Conservation (phyloP, 2,797 vertebrate genomes). For the Cichlasoma orientale region DNA sequence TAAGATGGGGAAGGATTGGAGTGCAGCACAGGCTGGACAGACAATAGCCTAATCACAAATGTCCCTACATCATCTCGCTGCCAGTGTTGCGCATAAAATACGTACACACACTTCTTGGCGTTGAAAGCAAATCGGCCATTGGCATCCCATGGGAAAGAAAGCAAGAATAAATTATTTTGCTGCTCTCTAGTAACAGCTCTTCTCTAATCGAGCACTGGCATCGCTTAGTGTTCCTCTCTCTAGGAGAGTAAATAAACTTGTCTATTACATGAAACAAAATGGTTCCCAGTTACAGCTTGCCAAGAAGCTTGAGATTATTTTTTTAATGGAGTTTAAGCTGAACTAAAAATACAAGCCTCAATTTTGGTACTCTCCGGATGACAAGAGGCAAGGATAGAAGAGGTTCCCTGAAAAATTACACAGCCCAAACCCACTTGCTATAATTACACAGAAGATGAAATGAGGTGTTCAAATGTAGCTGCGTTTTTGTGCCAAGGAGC, state of each 20-base stretch:
- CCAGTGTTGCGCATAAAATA: constrained; percentile 29
- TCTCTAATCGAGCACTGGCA: constrained; percentile 69
- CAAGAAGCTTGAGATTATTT: constrained; percentile 52
- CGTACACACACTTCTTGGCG: constrained; percentile 11
- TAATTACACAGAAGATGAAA: constrained; percentile 53
- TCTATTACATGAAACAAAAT: constrained; percentile 71
- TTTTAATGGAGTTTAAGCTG: constrained; percentile 60
- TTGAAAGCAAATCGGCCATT: constrained; percentile 47
- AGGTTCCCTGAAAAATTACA: constrained; percentile 24
- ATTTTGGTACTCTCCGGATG: constrained; percentile 24
- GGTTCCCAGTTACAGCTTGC: constrained; percentile 47
- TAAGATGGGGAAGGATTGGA: constrained; percentile 40
- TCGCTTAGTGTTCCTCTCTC: constrained; percentile 59
- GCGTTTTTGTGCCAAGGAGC: constrained; percentile 43
- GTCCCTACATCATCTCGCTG: constrained; percentile 16
- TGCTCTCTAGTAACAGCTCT: constrained; percentile 69
- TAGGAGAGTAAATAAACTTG: constrained; percentile 69
- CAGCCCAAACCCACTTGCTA: constrained; percentile 21
- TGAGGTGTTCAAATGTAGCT: constrained; percentile 48
- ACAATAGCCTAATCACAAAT: constrained; percentile 45
- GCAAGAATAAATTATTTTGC: constrained; percentile 68
- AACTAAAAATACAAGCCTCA: constrained; percentile 41
- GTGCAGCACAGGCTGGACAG: constrained; percentile 34
- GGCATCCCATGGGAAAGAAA: constrained; percentile 47
- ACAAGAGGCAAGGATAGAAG: not conserved